A percentile compares a stretch with the other conserved stretches of the same genome.
phyloP scores from a whole-genome alignment of 2,888 invertebrate species.

The Siphlonurus alternatus region DNA sequence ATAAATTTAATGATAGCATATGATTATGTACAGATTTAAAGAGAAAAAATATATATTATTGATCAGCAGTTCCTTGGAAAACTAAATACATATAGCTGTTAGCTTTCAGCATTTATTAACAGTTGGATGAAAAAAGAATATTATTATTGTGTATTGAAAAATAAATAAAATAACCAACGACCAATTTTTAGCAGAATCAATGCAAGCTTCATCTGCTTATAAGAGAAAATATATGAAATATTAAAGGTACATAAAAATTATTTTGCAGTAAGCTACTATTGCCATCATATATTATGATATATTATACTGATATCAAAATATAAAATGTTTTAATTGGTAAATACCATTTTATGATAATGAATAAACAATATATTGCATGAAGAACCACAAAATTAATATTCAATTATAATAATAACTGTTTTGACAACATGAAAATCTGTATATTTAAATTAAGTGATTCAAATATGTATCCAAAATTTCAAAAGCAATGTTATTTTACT shows the following conservation, averaged over 20 bases:
- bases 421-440: too few species aligned
- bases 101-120: constrained; percentile 3
- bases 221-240: background rate
- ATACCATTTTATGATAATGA: too few species aligned
- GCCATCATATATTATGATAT: background rate
- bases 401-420: too few species aligned
- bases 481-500: too few species aligned
- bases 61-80: background rate
- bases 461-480: too few species aligned
- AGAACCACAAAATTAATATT: too few species aligned
- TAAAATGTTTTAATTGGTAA: too few species aligned
- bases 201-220: background rate
- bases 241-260: background rate
- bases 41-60: background rate
- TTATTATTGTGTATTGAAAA: background rate
- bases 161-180: background rate
- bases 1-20: too few species aligned
- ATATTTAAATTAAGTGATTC: too few species aligned
- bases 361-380: too few species aligned
- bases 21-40: background rate
- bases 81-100: constrained; percentile 1
- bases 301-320: too few species aligned
- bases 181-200: background rate
- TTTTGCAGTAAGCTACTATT: background rate
- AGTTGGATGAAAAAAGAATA: background rate